Base-by-base conservation (phyloP, 2,113 vertebrate species). In the Bombycilla garrulus region DNA sequence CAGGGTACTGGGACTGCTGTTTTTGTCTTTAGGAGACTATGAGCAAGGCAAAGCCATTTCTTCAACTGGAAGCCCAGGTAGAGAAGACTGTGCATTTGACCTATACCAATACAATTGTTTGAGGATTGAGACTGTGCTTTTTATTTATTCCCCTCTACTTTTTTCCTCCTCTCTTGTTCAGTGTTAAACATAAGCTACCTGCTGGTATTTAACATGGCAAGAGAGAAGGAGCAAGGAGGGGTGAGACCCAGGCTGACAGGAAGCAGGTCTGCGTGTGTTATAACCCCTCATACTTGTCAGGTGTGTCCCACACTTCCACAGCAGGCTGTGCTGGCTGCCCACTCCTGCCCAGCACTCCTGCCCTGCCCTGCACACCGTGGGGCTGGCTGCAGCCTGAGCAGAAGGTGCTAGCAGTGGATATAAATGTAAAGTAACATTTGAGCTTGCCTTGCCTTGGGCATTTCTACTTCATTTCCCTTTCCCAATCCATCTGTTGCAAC, bases 341-440 rank as follows among this genome's bases (percentile, higher is more conserved):
- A 10, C 6, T n/a, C 50, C 33, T 79, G 61, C 36, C 80, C 14
- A 0, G 1, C 40, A 10, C 29, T 35, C 20, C 35, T 4, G 1
- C 2, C 0, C 45, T 5, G 4, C 36, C 71, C n/a, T 58, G 47
- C 36, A 11, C 31, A 35, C 36, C 2, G 0, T 14, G 36, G 4
- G 35, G 44, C 58, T 64, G 42, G 42, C 45, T 48, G 47, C 67
- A 81, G 42, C 47, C 64, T 1, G 0, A 67, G 31, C 44, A 20
- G 35, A 48, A 83, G 50, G 31, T 2, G 1, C 9, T 42, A 47
- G 25, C 11, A 19, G 12, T 42, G 24, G 7, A 3, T 4, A 38
- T 44, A 67, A 44, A 81, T 6, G 15, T 48, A 28, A 71, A 77
- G 44, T 51, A 66, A 62, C 15, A 36, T 5, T 36, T 20, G 29